phyloP scores from a whole-genome alignment of 2,888 invertebrate species.

The Temnothorax ravouxi region DNA sequence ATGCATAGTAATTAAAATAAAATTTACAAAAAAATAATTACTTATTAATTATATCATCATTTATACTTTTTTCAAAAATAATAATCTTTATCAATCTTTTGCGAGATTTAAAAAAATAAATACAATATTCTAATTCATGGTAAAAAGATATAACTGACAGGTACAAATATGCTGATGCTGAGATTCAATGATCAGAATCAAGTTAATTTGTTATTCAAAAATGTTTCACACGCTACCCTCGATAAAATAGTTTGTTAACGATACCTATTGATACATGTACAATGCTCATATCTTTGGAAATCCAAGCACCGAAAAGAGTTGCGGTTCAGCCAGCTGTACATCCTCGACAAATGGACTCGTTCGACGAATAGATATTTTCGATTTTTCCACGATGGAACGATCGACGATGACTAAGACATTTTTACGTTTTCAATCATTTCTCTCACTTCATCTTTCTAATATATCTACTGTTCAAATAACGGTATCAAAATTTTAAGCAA shows the following conservation, averaged over 20 bases:
- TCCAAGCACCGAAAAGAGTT: slow-evolving; percentile 54
- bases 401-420: slow-evolving; percentile 62
- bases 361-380: slow-evolving; percentile 69
- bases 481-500: background rate
- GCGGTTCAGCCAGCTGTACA: slow-evolving; percentile 69
- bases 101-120: background rate
- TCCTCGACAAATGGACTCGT: slow-evolving; percentile 68
- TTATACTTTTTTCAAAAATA: background rate
- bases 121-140: background rate
- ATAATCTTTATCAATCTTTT: background rate
- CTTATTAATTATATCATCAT: background rate
- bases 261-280: slow-evolving; percentile 59
- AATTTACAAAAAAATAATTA: background rate
- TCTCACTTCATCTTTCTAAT: slow-evolving; percentile 10
- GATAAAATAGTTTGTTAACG: slow-evolving; percentile 56
- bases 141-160: background rate
- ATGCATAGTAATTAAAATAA: background rate
- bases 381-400: slow-evolving; percentile 45
- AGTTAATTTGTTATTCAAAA: slow-evolving; percentile 51
- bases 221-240: slow-evolving; percentile 53
- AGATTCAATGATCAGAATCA: slow-evolving; percentile 39
- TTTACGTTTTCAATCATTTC: slow-evolving; percentile 28
- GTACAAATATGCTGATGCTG: background rate
- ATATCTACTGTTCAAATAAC: background rate
- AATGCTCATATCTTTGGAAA: slow-evolving; percentile 45